Percentiles rank a stretch among this genome's conserved stretches.
phyloP scores from a whole-genome alignment of 2,113 vertebrate species.

The Catharus minimus region DNA sequence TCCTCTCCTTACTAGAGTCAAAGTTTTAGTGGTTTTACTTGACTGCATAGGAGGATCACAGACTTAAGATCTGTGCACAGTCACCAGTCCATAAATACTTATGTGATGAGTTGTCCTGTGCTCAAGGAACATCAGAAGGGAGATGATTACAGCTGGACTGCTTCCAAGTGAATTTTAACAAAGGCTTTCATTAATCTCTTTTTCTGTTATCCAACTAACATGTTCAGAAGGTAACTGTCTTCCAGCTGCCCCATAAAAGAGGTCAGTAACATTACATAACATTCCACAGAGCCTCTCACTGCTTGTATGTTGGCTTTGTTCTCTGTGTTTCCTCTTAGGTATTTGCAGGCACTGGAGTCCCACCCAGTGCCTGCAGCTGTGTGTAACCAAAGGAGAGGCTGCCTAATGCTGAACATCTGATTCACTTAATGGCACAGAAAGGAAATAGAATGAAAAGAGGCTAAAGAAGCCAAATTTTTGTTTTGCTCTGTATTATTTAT shows the following conservation, averaged over 20 bases:
- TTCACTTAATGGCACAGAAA: conserved; percentile 9
- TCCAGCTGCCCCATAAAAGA: conserved; percentile 39
- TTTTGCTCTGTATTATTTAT: conserved; percentile 37
- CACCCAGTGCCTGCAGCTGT: conserved; percentile 60
- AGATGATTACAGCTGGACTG: conserved; percentile 21
- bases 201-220: conserved; percentile 43
- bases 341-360: conserved; percentile 25
- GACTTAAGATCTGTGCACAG: conserved; percentile 13
- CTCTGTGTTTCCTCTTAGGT: conserved; percentile 37
- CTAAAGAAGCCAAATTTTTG: conserved; percentile 28
- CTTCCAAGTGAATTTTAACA: conserved; percentile 47
- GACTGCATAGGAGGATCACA: conserved; percentile 22
- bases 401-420: conserved; percentile 36
- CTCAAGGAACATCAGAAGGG: conserved; percentile 37
- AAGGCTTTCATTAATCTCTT: conserved; percentile 38
- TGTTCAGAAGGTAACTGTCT: conserved; percentile 45
- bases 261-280: conserved; percentile 37
- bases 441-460: conserved; percentile 21
- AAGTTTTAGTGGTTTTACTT: conserved; percentile 28
- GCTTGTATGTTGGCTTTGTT: conserved; percentile 30
- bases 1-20: conserved; percentile 42
- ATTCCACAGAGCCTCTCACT: not conserved
- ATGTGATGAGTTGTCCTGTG: conserved; percentile 16
- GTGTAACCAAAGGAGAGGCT: conserved; percentile 30
- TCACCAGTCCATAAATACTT: conserved; percentile 2